Evolutionary conservation across 2,888 invertebrate genomes (phyloP).

Genomic region (Eupithecia centaureata): DNA sequence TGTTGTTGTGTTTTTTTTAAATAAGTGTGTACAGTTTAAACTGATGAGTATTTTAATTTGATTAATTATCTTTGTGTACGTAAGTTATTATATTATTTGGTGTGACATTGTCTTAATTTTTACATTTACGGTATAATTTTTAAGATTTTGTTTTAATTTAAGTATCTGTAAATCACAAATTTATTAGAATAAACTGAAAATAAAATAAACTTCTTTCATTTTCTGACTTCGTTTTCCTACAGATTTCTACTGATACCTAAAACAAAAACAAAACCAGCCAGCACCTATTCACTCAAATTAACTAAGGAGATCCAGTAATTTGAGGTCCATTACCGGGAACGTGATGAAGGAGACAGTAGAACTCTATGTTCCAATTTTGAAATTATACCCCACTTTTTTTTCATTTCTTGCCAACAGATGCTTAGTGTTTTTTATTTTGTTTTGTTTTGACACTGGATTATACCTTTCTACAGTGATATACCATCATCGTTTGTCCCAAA

Average conservation of each 20-base stretch:
- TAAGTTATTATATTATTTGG: too few relatives aligned
- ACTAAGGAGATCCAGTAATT: slow-evolving; percentile 37
- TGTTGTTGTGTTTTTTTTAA: too few relatives aligned
- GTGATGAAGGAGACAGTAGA: slow-evolving; percentile 51
- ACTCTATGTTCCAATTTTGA: slow-evolving; percentile 32
- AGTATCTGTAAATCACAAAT: too few relatives aligned
- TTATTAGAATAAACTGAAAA: too few relatives aligned
- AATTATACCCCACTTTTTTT: slow-evolving; percentile 13
- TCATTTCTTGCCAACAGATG: neutral
- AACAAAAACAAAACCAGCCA: slow-evolving; percentile 10
- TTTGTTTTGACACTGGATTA: neutral
- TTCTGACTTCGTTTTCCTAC: neutral
- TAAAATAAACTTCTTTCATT: neutral
- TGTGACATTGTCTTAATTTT: too few relatives aligned
- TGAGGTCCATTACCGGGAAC: slow-evolving; percentile 42
- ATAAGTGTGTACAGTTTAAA: too few relatives aligned
- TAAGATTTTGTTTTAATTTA: too few relatives aligned
- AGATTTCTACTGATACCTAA: neutral
- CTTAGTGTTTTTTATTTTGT: neutral
- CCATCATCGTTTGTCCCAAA: too few relatives aligned
- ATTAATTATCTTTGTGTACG: too few relatives aligned
- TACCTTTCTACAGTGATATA: too few relatives aligned
- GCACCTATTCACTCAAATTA: slow-evolving; percentile 18
- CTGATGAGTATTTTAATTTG: too few relatives aligned
- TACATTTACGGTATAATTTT: too few relatives aligned